Evolutionary conservation across 2,113 vertebrate species (phyloP).

Genomic region (Hassar affinis): DNA sequence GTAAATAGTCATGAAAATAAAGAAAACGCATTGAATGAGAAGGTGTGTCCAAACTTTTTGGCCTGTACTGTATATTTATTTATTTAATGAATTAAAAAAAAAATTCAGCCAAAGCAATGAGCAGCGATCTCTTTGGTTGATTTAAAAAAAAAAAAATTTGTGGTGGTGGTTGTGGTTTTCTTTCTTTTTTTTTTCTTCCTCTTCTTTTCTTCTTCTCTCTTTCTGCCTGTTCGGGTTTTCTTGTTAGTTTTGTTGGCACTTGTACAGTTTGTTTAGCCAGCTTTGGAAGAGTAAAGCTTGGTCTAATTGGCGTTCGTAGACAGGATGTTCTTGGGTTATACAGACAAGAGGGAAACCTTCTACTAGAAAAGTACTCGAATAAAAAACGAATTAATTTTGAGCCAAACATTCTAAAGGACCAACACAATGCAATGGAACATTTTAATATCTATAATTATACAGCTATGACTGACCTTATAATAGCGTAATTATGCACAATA

Average conservation of each 20-base stretch:
- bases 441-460: slow-evolving; percentile 5
- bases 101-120: background rate
- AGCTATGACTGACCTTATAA: background rate
- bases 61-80: too few species aligned
- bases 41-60: too few species aligned
- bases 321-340: background rate
- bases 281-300: background rate
- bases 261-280: background rate
- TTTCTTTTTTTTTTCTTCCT: too few species aligned
- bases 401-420: background rate
- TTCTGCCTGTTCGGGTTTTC: background rate
- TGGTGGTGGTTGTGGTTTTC: too few species aligned
- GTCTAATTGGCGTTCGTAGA: background rate
- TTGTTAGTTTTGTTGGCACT: background rate
- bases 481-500: background rate
- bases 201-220: too few species aligned
- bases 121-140: background rate
- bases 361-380: background rate
- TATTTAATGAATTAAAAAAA: too few species aligned
- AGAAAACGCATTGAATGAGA: too few species aligned
- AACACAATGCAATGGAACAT: background rate
- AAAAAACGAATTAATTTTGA: background rate
- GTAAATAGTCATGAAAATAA: too few species aligned
- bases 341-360: background rate
- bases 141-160: background rate